Conservation (phyloP, 1,140 invertebrate species). For the Papilio polytes region DNA sequence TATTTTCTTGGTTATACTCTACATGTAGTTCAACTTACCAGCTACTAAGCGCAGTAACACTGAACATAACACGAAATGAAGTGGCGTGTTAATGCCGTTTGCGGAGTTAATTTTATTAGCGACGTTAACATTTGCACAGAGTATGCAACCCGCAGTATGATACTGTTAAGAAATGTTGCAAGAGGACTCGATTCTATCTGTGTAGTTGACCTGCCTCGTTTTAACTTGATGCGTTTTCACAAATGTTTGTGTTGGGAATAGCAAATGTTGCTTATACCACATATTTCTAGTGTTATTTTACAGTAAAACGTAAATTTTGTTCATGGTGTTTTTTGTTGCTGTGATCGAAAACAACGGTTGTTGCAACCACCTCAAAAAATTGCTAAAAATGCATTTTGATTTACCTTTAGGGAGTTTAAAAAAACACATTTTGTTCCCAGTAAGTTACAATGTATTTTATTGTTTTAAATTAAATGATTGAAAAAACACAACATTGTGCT, state of each 20-base stretch:
- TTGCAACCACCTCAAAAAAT: background rate
- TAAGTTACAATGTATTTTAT: too few species aligned
- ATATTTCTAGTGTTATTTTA: background rate
- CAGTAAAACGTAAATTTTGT: background rate
- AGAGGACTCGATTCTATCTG: background rate
- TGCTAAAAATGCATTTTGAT: background rate
- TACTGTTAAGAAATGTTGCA: background rate
- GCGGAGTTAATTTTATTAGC: slow-evolving; percentile 43
- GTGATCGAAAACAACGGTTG: background rate
- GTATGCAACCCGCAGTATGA: background rate
- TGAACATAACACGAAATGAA: slow-evolving; percentile 43
- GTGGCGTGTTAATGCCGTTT: slow-evolving; percentile 43
- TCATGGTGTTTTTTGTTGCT: too few species aligned
- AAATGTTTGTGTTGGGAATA: slow-evolving; percentile 7
- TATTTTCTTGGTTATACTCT: background rate
- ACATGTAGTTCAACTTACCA: background rate
- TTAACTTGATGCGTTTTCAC: background rate
- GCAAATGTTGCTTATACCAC: background rate
- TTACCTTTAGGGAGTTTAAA: background rate
- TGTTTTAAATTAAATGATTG: background rate
- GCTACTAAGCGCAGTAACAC: slow-evolving; percentile 15
- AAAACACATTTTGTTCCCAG: background rate
- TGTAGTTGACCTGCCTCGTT: background rate
- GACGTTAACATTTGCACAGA: background rate
- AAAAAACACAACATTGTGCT: background rate